Percentiles rank a stretch among this genome's conserved stretches.
Conservation (phyloP, 2,888 invertebrate genomes). For the Cerceris rybyensis region DNA sequence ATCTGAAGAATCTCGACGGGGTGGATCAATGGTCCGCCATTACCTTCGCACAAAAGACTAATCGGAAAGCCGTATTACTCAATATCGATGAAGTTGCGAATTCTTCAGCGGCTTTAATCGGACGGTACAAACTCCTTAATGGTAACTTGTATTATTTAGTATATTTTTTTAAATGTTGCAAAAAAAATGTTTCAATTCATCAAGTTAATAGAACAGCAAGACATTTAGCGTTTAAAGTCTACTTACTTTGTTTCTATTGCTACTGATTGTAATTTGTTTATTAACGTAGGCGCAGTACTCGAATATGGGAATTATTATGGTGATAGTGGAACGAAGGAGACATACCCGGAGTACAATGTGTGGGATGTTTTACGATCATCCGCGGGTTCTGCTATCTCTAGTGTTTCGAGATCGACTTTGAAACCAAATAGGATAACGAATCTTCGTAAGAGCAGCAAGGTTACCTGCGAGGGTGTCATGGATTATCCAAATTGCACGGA, state of each 20-base stretch:
- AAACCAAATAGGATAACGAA: conserved; percentile 32
- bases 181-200: background rate
- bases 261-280: background rate
- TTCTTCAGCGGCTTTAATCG: conserved; percentile 60
- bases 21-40: conserved; percentile 80
- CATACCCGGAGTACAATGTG: conserved; percentile 67
- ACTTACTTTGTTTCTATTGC: background rate
- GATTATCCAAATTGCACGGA: conserved; percentile 60
- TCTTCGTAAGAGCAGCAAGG: conserved; percentile 56
- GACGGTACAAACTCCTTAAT: conserved; percentile 72
- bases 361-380: conserved; percentile 62
- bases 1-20: conserved; percentile 83
- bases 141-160: conserved; percentile 52
- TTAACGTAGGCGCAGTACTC: conserved; percentile 53
- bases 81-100: conserved; percentile 86
- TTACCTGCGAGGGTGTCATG: conserved; percentile 59
- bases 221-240: background rate
- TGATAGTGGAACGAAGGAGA: conserved; percentile 57
- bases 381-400: conserved; percentile 63
- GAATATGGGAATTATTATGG: conserved; percentile 66
- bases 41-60: conserved; percentile 72
- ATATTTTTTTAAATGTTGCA: too few species aligned
- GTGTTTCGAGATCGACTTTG: conserved; percentile 22
- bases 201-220: background rate
- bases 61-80: conserved; percentile 86